A percentile compares a stretch with the other conserved stretches of the same genome.
Conservation (phyloP, 2,797 vertebrate genomes). For the Chlorospingus flavigularis region DNA sequence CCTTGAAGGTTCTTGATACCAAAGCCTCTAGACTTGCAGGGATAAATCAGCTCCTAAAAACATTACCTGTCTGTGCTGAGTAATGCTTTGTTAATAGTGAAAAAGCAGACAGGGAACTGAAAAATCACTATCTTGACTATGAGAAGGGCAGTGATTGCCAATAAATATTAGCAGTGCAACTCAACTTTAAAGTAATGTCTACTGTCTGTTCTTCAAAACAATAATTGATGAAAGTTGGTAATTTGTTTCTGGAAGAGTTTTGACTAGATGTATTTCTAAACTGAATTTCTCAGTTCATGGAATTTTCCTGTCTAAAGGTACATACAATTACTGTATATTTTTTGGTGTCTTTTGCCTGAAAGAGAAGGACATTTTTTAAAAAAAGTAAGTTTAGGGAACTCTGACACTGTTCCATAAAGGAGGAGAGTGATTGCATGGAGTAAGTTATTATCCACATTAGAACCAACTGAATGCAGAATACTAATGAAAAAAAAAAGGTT, state of each 20-base stretch:
- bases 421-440: not conserved
- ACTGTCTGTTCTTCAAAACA: not conserved
- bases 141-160: not conserved
- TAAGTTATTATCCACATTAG: not conserved
- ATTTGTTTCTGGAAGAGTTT: not conserved
- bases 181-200: not conserved
- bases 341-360: not conserved
- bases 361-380: rapidly evolving
- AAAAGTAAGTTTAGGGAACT: not conserved
- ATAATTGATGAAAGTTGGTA: not conserved
- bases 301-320: not conserved
- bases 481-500: not conserved
- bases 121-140: not conserved
- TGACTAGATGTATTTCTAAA: not conserved
- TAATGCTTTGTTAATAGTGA: not conserved
- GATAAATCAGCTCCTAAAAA: conserved; percentile 2
- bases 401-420: not conserved
- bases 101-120: not conserved
- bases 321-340: not conserved
- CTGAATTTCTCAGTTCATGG: not conserved
- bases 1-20: not conserved
- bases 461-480: not conserved
- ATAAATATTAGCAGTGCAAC: not conserved
- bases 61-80: not conserved
- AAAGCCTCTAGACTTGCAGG: not conserved